Percentiles rank a stretch among this genome's conserved stretches.
phyloP scores from a whole-genome alignment of 2,797 vertebrate genomes.

The Staurois parvus region DNA sequence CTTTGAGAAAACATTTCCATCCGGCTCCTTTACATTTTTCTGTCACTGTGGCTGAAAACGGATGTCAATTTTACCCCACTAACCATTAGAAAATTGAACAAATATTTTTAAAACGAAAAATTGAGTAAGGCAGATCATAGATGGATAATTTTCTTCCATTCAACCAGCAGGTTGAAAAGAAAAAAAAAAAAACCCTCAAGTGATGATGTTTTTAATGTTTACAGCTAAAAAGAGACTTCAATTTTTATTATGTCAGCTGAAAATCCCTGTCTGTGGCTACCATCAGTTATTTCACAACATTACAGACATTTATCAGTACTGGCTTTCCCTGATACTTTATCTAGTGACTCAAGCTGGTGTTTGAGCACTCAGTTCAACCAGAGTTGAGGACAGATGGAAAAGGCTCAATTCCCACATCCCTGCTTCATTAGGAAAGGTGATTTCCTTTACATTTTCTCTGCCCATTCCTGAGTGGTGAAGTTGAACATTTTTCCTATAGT shows the following conservation, averaged over 20 bases:
- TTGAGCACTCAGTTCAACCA: neutral
- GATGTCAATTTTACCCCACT: too few relatives aligned
- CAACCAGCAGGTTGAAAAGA: too few relatives aligned
- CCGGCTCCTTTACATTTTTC: too few relatives aligned
- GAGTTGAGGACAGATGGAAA: constrained; percentile 4
- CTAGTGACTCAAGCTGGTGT: neutral
- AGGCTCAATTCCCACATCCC: neutral
- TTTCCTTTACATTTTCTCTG: neutral
- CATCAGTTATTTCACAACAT: neutral
- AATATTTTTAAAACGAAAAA: too few relatives aligned
- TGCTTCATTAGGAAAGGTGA: neutral
- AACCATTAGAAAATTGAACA: too few relatives aligned
- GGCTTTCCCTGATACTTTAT: neutral
- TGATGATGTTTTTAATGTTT: too few relatives aligned
- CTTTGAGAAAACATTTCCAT: too few relatives aligned
- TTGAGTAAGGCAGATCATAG: too few relatives aligned
- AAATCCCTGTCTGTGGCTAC: neutral
- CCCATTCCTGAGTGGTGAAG: neutral
- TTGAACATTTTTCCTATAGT: neutral
- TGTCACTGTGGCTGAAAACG: too few relatives aligned
- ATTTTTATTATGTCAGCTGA: neutral
- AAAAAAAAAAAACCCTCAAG: too few relatives aligned
- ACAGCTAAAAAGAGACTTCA: too few relatives aligned
- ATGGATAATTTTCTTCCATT: too few relatives aligned
- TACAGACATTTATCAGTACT: neutral